Conservation (phyloP, 2,888 invertebrate genomes). For the Apoda limacodes region DNA sequence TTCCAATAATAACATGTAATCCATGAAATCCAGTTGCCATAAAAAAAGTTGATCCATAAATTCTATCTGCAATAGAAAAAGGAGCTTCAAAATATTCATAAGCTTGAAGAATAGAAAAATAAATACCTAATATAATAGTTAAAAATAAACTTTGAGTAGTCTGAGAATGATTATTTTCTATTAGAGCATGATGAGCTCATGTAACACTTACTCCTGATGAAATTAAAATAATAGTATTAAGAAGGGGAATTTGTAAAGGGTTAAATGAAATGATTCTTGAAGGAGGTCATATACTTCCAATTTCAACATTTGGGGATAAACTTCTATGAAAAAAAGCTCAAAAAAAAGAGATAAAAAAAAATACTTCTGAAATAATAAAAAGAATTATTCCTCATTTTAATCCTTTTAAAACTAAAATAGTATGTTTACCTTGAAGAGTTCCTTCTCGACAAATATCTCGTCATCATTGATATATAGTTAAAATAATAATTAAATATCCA, state of each 20-base stretch:
- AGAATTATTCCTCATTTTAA: conserved; percentile 78
- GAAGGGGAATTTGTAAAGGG: conserved; percentile 76
- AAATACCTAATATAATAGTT: conserved; percentile 51
- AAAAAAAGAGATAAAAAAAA: conserved; percentile 71
- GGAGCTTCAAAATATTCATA: conserved; percentile 76
- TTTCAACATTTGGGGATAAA: conserved; percentile 46
- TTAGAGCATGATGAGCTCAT: conserved; percentile 52
- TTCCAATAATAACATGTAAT: conserved; percentile 75
- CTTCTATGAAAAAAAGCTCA: conserved; percentile 70
- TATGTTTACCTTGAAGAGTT: conserved; percentile 75
- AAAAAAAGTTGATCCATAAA: conserved; percentile 77
- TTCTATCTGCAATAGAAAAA: conserved; percentile 51
- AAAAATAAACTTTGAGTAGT: conserved; percentile 50
- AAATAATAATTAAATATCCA: conserved; percentile 49
- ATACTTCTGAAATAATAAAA: conserved; percentile 79
- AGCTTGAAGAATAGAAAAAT: conserved; percentile 75
- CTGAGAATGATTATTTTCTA: conserved; percentile 48
- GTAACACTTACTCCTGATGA: conserved; percentile 78
- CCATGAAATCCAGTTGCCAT: conserved; percentile 83
- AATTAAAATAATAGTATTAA: conserved; percentile 80
- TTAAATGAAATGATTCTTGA: conserved; percentile 72
- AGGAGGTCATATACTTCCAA: conserved; percentile 72
- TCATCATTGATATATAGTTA: conserved; percentile 77
- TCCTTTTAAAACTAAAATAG: conserved; percentile 66
- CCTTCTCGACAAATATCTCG: conserved; percentile 77